Percentiles rank a stretch among this genome's conserved stretches.
Conservation (phyloP, 2,888 invertebrate species). For the Melangyna quadrimaculata region DNA sequence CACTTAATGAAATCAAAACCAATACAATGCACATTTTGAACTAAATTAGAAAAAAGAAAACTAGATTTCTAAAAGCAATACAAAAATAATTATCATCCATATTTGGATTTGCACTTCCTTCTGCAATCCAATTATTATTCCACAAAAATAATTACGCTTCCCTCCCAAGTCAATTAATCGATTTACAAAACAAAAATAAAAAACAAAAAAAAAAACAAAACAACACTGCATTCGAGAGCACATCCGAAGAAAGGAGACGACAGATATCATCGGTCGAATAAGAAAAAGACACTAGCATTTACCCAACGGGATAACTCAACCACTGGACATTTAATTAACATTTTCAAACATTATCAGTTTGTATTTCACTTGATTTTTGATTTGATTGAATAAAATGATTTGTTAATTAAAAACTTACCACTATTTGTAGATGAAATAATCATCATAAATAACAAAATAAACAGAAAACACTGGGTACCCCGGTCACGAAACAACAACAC, state of each 20-base stretch:
- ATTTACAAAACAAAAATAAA: constrained; percentile 69
- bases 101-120: constrained; percentile 19
- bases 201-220: constrained; percentile 44
- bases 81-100: constrained; percentile 18
- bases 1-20: background rate
- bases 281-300: constrained; percentile 66
- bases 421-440: constrained; percentile 74
- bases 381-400: background rate
- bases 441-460: constrained; percentile 74
- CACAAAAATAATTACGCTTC: constrained; percentile 49
- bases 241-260: constrained; percentile 59
- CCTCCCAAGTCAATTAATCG: constrained; percentile 66
- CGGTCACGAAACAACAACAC: constrained; percentile 74
- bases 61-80: background rate
- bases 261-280: constrained; percentile 39
- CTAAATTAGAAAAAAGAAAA: background rate
- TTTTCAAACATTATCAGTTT: constrained; percentile 19
- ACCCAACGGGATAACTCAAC: constrained; percentile 55
- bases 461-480: constrained; percentile 75
- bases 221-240: constrained; percentile 59
- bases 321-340: constrained; percentile 48
- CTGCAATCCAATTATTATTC: constrained; percentile 58
- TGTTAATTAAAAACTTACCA: constrained; percentile 73
- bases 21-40: background rate
- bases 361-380: constrained; percentile 34